A percentile compares a stretch with the other conserved stretches of the same genome.
Conservation (phyloP, 1,140 invertebrate species). For the Drosophila pandora region DNA sequence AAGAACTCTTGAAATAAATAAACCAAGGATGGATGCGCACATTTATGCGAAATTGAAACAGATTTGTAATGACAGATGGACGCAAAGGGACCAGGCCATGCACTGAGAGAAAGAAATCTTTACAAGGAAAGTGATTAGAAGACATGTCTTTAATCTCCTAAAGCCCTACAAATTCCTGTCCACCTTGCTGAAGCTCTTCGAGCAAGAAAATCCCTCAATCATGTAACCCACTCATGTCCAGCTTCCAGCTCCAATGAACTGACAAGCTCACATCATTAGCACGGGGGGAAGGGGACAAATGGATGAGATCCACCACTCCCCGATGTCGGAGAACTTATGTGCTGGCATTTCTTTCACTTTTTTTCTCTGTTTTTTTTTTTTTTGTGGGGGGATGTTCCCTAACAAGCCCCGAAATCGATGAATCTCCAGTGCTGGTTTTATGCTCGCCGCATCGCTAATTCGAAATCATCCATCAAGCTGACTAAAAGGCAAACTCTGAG, state of each 20-base stretch:
- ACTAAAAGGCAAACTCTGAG: constrained; percentile 29
- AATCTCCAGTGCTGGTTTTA: constrained; percentile 46
- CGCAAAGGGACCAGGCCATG: constrained; percentile 56
- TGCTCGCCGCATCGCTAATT: constrained; percentile 72
- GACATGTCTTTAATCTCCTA: constrained; percentile 8
- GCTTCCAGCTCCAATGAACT: constrained; percentile 53
- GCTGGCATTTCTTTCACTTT: constrained; percentile 42
- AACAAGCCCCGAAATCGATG: constrained; percentile 37
- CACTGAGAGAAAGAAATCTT: constrained; percentile 1
- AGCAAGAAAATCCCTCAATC: constrained; percentile 29
- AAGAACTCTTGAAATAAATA: constrained; percentile 22
- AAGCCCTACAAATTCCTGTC: constrained; percentile 31
- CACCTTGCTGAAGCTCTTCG: constrained; percentile 26
- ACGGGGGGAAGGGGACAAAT: neutral
- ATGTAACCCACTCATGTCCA: constrained; percentile 53
- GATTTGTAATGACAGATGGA: constrained; percentile 74
- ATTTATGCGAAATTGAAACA: constrained; percentile 62
- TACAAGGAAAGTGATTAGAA: neutral
- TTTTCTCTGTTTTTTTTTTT: constrained; percentile 6
- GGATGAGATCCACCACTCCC: constrained; percentile 44
- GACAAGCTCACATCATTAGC: constrained; percentile 64
- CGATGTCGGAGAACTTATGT: constrained; percentile 67
- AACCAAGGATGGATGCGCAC: constrained; percentile 26
- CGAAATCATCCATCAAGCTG: constrained; percentile 74
- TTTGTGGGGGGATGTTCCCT: neutral